Evolutionary conservation across 2,888 invertebrate genomes (phyloP), one percentile per base, ranked within the genome.

Genomic region (Orthosia cruda): DNA sequence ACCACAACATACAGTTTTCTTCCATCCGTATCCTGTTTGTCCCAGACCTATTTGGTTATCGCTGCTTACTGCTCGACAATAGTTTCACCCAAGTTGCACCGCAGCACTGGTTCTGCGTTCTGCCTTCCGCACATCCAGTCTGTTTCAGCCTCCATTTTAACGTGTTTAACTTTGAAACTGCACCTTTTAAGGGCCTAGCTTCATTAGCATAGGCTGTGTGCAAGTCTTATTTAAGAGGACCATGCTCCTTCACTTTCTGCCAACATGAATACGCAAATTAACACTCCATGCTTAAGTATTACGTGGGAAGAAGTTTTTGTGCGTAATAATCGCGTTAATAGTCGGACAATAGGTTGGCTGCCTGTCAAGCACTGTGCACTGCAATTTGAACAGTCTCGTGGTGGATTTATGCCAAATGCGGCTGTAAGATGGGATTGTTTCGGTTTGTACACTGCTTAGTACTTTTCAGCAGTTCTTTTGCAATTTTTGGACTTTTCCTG

Each of bases 341-440:
- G 18, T 47, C 5, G 45, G 13, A 26, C 54, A 74, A 75, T 80
- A 80, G 54, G 58, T 80, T 80, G 80, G 81, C 80, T 80, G 5
- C 32, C 58, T 70, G 23, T 80, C 81, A 80, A 80, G 54, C 57
- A 67, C 20, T 18, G 20, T 26, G 12, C 52, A 18, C 61, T 32
- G 62, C 54, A 63, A 50, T 66, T 70, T 67, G 45, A 63, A 70
- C 66, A 58, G 54, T 66, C 59, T 63, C 50, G 69, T 15, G 52
- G 65, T 80, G 80, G 80, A 80, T 80, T 80, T 80, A 70, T 80
- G 80, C 80, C 80, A 80, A 80, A 67, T 67, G 26, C 58, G 52
- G 61, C 11, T 68, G 13, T 61, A 32, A 45, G 20, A 57, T 52
- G 57, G 57, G 47, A 61, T 59, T 69, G 55, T 62, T 80, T 65